phyloP scores from a whole-genome alignment of 2,888 invertebrate genomes.

The Panzeria rudis region DNA sequence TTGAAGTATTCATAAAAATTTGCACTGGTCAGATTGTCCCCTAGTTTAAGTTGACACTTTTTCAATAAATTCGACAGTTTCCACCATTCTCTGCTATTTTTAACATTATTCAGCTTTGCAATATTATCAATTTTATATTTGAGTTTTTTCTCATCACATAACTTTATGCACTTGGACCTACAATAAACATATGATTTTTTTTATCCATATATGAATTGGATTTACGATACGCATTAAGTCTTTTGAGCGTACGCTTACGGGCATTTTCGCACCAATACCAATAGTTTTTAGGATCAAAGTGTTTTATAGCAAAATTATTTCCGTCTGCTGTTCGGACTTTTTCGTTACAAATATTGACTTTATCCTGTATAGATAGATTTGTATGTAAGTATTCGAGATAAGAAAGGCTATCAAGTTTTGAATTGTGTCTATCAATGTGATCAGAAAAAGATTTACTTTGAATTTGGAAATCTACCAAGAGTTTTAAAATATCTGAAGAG shows the following conservation, averaged over 20 bases:
- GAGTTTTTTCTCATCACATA: no score
- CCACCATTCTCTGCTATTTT: no score
- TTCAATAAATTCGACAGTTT: not conserved
- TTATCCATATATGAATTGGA: no score
- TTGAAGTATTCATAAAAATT: no score
- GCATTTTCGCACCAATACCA: not conserved
- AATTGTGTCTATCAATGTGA: not conserved
- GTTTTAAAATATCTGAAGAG: not conserved
- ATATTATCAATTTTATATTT: no score
- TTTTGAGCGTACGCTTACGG: conserved; percentile 8
- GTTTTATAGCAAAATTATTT: no score
- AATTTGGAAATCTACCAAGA: not conserved
- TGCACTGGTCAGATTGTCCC: not conserved
- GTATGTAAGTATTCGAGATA: no score
- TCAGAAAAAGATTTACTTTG: conserved; percentile 2
- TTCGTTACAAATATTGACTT: not conserved
- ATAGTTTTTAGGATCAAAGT: conserved; percentile 4
- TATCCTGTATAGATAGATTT: not conserved
- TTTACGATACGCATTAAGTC: no score
- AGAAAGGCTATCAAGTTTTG: not conserved
- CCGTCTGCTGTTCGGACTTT: no score
- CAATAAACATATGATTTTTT: no score
- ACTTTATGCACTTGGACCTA: no score
- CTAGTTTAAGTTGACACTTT: not conserved
- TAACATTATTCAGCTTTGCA: no score